These are phyloP conservation scores for Xenotilapia longispinis DNA, from an alignment of 2,113 vertebrate genomes.

Conservation along the genomic window DNA sequence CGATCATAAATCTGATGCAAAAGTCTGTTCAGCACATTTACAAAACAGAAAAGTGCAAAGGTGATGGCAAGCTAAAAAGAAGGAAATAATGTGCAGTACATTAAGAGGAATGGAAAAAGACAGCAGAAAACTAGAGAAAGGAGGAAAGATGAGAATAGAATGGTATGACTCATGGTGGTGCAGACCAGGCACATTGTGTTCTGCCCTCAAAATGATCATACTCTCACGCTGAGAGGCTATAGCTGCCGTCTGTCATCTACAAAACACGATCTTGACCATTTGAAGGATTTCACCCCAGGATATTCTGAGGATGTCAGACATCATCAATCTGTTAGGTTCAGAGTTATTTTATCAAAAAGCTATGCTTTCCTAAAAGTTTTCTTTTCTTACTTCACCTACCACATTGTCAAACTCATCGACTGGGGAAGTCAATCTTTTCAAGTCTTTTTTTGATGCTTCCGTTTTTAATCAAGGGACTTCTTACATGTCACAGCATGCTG, in stretches of 20 bases:
- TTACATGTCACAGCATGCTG: neutral
- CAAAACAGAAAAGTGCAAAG: neutral
- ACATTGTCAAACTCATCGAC: neutral
- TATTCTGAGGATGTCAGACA: neutral
- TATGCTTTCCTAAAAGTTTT: neutral
- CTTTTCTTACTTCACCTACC: neutral
- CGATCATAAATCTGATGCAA: neutral
- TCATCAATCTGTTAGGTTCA: neutral
- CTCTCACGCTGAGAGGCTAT: neutral
- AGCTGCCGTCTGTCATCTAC: slow-evolving; percentile 7
- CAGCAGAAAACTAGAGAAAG: neutral
- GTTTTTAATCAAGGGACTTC: neutral
- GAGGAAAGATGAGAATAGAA: neutral
- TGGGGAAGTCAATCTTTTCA: neutral
- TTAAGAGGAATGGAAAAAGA: neutral
- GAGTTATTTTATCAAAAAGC: neutral
- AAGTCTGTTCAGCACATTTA: neutral
- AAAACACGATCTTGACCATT: neutral
- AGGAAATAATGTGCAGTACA: neutral
- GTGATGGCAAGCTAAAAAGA: neutral
- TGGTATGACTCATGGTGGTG: slow-evolving; percentile 20
- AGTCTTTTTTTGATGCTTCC: neutral
- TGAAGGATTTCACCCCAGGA: neutral
- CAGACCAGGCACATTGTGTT: slow-evolving; percentile 22
- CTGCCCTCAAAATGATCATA: slow-evolving; percentile 28